Evolutionary conservation across 2,888 invertebrate species (phyloP).

Genomic region (Coleophora deauratella): DNA sequence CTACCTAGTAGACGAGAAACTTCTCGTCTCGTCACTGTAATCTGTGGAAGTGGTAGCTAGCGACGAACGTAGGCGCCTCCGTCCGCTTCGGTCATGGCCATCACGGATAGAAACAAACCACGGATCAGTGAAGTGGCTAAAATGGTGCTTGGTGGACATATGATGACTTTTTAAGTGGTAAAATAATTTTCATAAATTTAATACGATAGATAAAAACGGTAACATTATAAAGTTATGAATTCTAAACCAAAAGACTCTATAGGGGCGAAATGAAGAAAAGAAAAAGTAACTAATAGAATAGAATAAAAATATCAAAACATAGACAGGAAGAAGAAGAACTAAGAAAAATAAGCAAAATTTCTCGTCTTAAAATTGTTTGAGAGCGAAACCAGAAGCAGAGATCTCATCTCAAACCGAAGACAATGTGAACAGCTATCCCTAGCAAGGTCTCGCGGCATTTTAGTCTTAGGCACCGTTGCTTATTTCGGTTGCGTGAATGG

Average conservation of each 20-base stretch:
- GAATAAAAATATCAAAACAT: too few species aligned
- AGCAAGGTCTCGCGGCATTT: slow-evolving; percentile 16
- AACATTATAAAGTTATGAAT: background rate
- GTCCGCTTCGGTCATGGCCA: slow-evolving; percentile 33
- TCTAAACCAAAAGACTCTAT: too few species aligned
- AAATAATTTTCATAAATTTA: background rate
- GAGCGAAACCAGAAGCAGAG: too few species aligned
- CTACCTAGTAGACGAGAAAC: too few species aligned
- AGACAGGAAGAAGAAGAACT: too few species aligned
- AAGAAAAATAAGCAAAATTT: too few species aligned
- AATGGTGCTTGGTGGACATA: background rate
- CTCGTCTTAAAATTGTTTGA: too few species aligned
- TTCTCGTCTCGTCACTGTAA: too few species aligned
- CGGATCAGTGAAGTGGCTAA: slow-evolving; percentile 8
- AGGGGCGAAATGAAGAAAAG: too few species aligned
- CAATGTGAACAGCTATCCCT: too few species aligned
- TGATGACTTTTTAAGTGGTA: background rate
- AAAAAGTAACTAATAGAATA: too few species aligned
- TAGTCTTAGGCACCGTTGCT: slow-evolving; percentile 15
- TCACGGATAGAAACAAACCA: slow-evolving; percentile 24
- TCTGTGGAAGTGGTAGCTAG: background rate
- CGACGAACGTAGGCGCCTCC: slow-evolving; percentile 47
- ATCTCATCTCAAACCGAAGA: too few species aligned
- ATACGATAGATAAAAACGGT: background rate
- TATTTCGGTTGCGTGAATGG: slow-evolving; percentile 22